Base-by-base conservation (phyloP, 2,888 invertebrate species). In the Hydrotaea diabolus region DNA sequence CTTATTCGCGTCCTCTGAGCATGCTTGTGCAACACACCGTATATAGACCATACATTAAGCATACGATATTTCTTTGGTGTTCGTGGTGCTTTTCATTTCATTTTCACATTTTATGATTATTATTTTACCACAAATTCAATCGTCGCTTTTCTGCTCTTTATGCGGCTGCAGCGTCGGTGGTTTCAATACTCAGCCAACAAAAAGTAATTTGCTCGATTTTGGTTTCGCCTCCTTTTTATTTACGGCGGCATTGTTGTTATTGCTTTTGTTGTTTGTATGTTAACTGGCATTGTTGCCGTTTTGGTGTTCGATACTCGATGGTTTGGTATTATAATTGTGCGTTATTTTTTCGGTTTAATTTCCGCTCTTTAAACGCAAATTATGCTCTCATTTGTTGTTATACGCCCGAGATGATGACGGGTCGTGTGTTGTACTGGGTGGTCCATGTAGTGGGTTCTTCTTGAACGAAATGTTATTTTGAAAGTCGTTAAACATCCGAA, bases 351-450 rank as follows among this genome's bases (percentile, higher is more conserved):
- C 8, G 39, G 21, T 77, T 64, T 64, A 64, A 76, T 72, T 79
- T 83, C 79, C 78, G 79, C 55, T 83, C 57, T 57, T 64, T 76
- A 17, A 46, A 72, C 15, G 17, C 64, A 59, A 79, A 59, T 79
- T 76, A 79, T 79, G 26, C 39, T 66, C 39, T 2, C 59, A 74
- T 59, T 43, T 15, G 21, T 19, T 17, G 23, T 57, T 55, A 17
- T 49, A 49, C 13, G 13, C 26, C 23, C 46, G 19, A n/a, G 31
- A 36, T 69, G 11, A 13, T 53, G 31, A 23, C 55, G 39, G 31
- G 3, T 15, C 36, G 2, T 23, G n/a, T n/a, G n/a, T n/a, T n/a
- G n/a, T n/a, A n/a, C n/a, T n/a, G n/a, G n/a, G n/a, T n/a, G n/a
- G n/a, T n/a, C n/a, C n/a, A n/a, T n/a, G n/a, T n/a, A n/a, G n/a